Evolutionary conservation across 1,140 invertebrate species (phyloP), one percentile per base, ranked within the genome.

Genomic region (Temnothorax longispinosus): DNA sequence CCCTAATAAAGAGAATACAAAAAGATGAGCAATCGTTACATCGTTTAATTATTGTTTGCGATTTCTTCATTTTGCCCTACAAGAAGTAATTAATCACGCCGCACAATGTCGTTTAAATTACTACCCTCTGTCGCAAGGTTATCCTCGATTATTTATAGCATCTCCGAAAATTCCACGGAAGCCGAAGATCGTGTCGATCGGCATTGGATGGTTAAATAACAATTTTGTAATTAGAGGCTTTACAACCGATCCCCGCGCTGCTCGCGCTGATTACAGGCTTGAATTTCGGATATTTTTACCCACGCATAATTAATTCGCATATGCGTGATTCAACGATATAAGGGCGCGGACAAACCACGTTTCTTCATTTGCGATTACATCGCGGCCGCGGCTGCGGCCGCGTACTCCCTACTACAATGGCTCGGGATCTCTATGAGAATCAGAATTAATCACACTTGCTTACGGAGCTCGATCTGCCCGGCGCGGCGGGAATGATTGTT

Each of bases 261-360:
- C 7, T 10, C 15, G 32, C 44, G 35, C 38, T 88, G 52, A 89
- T 88, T 78, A 74, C 13, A 58, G 87, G 47, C 38, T 80, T 69
- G 35, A 69, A 50, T 88, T 76, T 75, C 67, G 27, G 69, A n/a
- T 90, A 80, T 58, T 84, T 84, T 85, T 58, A 84, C 65, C 65
- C 35, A 32, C 15, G n/a, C 56, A 21, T 60, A 78, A 90, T 75
- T 64, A 47, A 89, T 87, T 77, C 56, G 38, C 18, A 50, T 52
- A 50, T 27, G 27, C 35, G 11, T n/a, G 41, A 77, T 58, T 56
- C 18, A 11, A 69, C 27, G 44, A 88, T 85, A 88, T 85, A 88
- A 88, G 32, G 13, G 1, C 71, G 32, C 52, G 62, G 35, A 67
- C 27, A 41, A 41, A 18, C 35, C n/a, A 5, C 35, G 32, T 65